These are phyloP conservation scores for Enteromius anoplus DNA, from an alignment of 2,797 vertebrate genomes.

Conservation along the genomic window DNA sequence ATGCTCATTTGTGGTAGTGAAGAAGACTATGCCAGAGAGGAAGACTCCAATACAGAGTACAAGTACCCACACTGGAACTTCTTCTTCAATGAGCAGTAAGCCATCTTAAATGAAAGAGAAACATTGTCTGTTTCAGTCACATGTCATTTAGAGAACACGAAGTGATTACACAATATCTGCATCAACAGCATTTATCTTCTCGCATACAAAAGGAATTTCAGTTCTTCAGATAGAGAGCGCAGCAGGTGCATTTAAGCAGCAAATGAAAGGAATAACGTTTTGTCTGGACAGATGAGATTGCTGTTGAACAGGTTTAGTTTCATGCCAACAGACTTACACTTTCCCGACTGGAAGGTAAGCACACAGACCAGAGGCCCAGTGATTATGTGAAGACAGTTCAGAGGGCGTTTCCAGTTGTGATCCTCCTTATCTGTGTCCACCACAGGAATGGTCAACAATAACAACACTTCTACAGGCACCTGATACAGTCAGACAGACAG, in stretches of 20 bases:
- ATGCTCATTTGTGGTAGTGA: constrained; percentile 82
- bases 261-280: neutral
- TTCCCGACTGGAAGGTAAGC: constrained; percentile 86
- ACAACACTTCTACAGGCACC: constrained; percentile 86
- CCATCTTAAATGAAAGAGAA: constrained; percentile 73
- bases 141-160: no score
- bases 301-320: neutral
- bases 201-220: neutral
- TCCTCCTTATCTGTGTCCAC: constrained; percentile 92
- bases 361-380: constrained; percentile 84
- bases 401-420: constrained; percentile 92
- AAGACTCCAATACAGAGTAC: constrained; percentile 77
- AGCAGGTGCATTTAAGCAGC: neutral
- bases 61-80: constrained; percentile 88
- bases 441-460: constrained; percentile 87
- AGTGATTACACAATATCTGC: neutral
- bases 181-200: neutral
- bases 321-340: constrained; percentile 79
- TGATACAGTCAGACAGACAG: constrained; percentile 61
- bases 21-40: constrained; percentile 82
- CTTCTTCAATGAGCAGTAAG: constrained; percentile 81
- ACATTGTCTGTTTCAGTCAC: neutral
- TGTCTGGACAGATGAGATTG: neutral
- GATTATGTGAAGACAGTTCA: constrained; percentile 91
- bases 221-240: neutral